These are phyloP conservation scores for Stenurella melanura DNA, from an alignment of 2,888 invertebrate genomes.

Conservation along the genomic window DNA sequence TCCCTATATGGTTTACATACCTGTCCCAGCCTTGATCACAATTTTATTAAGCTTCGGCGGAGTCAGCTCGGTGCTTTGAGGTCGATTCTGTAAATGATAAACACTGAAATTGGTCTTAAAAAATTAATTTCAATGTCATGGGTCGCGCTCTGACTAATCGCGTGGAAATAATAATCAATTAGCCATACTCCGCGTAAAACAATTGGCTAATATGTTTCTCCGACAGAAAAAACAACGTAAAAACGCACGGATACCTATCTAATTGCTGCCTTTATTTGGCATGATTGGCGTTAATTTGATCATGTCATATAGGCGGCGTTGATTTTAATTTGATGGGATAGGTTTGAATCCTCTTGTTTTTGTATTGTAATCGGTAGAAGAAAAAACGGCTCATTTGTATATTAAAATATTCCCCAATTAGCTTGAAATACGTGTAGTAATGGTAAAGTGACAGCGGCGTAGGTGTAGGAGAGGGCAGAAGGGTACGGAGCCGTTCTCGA, in stretches of 20 bases:
- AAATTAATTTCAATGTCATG: constrained; percentile 4
- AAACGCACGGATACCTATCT: background rate
- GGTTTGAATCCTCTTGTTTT: background rate
- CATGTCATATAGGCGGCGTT: background rate
- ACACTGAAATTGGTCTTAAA: constrained; percentile 2
- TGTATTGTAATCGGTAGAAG: background rate
- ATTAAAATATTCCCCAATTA: background rate
- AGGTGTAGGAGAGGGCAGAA: too few relatives aligned
- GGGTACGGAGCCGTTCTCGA: too few relatives aligned
- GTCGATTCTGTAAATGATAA: background rate
- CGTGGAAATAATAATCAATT: constrained; percentile 1
- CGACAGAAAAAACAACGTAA: constrained; percentile 2
- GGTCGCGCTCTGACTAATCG: background rate
- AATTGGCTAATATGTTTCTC: constrained; percentile 4
- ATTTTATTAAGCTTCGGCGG: constrained; percentile 46
- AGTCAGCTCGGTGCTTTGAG: background rate
- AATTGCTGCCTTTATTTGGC: constrained; percentile 1
- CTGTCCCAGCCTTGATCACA: constrained; percentile 55
- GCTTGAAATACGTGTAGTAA: background rate
- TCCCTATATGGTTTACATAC: constrained; percentile 56
- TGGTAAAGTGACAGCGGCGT: too few relatives aligned
- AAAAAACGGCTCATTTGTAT: background rate
- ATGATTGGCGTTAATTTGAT: constrained; percentile 4
- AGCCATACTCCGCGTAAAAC: constrained; percentile 7
- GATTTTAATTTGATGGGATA: background rate